Conservation (phyloP, 2,113 vertebrate genomes). For the Limanda limanda region DNA sequence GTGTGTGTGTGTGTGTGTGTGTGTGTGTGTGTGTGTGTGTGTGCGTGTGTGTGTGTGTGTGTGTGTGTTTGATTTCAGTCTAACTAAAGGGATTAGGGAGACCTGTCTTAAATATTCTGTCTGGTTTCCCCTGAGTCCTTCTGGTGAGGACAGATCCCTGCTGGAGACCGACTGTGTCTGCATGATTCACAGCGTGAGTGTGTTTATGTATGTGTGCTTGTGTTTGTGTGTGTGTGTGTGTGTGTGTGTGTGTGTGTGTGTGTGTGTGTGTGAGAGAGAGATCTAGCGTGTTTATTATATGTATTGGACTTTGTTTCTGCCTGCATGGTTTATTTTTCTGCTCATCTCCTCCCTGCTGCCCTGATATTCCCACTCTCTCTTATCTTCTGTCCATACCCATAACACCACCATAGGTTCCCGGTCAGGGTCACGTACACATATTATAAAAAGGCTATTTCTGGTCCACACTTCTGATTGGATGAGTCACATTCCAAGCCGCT, state of each 20-base stretch:
- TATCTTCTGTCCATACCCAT: conserved; percentile 28
- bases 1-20: neutral
- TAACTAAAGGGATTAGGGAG: conserved; percentile 75
- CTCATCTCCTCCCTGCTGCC: conserved; percentile 42
- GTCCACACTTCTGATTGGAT: conserved; percentile 35
- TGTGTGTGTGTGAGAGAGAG: neutral
- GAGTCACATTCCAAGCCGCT: conserved; percentile 38
- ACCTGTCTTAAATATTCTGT: conserved; percentile 72
- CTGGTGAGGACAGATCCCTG: conserved; percentile 77
- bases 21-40: conserved; percentile 5
- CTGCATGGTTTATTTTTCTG: conserved; percentile 36
- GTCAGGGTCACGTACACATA: conserved; percentile 1
- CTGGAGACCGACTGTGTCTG: conserved; percentile 72
- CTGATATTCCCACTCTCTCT: conserved; percentile 17
- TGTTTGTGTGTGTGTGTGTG: conserved; percentile 41
- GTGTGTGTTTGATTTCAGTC: conserved; percentile 55
- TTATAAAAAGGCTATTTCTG: conserved; percentile 1
- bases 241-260: conserved; percentile 27
- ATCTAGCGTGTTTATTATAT: conserved; percentile 52
- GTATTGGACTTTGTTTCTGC: conserved; percentile 58
- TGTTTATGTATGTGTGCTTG: conserved; percentile 36
- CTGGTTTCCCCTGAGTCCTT: conserved; percentile 70
- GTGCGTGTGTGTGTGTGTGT: conserved; percentile 28
- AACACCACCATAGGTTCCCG: neutral
- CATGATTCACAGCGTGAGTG: conserved; percentile 68